These are phyloP conservation scores for Elaphurus davidianus DNA, from an alignment of 2,113 vertebrate genomes.

Conservation along the genomic window DNA sequence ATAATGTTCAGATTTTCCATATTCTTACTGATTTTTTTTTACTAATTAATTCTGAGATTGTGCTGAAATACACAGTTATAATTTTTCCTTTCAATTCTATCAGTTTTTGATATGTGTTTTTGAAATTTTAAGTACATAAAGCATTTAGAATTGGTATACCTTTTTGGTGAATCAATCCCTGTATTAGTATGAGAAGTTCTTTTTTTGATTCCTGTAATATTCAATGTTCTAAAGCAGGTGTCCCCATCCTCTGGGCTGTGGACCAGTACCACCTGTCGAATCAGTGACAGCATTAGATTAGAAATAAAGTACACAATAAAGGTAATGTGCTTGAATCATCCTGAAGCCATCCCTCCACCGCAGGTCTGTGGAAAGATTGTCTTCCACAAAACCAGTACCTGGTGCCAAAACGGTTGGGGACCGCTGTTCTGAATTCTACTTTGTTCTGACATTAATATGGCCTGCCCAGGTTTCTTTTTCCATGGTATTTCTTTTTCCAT, in stretches of 20 bases:
- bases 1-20: neutral
- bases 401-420: neutral
- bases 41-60: neutral
- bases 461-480: neutral
- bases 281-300: neutral
- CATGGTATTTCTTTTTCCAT: neutral
- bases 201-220: neutral
- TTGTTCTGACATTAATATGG: neutral
- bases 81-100: neutral
- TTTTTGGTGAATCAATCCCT: neutral
- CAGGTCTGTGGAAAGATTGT: neutral
- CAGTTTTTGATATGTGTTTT: neutral
- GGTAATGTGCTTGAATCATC: neutral
- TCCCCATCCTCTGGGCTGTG: neutral
- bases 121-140: neutral
- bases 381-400: neutral
- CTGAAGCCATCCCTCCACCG: neutral
- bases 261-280: neutral
- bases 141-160: neutral
- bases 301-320: neutral
- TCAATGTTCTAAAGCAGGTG: neutral
- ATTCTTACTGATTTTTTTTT: neutral
- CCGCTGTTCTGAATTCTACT: neutral
- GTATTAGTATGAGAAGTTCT: neutral
- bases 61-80: neutral